Percentiles rank a stretch among this genome's conserved stretches.
Conservation (phyloP, 2,797 vertebrate species). For the Morus bassanus region DNA sequence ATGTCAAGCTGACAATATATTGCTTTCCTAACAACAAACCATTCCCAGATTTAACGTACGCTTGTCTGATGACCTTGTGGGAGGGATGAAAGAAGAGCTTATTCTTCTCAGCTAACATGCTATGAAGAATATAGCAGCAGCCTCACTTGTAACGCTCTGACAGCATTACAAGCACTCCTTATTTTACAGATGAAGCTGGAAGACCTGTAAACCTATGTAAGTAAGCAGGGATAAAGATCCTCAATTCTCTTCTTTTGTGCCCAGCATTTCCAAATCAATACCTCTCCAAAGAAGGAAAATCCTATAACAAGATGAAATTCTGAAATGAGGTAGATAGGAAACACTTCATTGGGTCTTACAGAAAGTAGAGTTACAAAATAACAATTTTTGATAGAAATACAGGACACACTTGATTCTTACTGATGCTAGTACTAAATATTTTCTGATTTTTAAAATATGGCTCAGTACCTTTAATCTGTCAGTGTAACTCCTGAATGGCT, state of each 20-base stretch:
- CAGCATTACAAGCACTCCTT: neutral
- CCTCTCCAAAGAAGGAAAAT: neutral
- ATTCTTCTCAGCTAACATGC: neutral
- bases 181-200: neutral
- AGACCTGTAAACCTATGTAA: neutral
- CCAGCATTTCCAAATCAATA: neutral
- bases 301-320: neutral
- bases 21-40: neutral
- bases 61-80: neutral
- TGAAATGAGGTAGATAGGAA: neutral
- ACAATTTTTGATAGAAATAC: neutral
- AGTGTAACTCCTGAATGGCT: neutral
- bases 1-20: neutral
- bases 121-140: neutral
- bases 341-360: neutral
- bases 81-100: neutral
- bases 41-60: neutral
- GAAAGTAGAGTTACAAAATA: neutral
- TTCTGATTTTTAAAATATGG: neutral
- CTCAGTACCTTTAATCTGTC: neutral
- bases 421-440: neutral
- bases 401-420: neutral
- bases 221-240: neutral
- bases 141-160: neutral
- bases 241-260: neutral